Percentiles rank a stretch among this genome's conserved stretches.
Evolutionary conservation across 2,888 invertebrate species (phyloP).

Genomic region (Agrochola circellaris): DNA sequence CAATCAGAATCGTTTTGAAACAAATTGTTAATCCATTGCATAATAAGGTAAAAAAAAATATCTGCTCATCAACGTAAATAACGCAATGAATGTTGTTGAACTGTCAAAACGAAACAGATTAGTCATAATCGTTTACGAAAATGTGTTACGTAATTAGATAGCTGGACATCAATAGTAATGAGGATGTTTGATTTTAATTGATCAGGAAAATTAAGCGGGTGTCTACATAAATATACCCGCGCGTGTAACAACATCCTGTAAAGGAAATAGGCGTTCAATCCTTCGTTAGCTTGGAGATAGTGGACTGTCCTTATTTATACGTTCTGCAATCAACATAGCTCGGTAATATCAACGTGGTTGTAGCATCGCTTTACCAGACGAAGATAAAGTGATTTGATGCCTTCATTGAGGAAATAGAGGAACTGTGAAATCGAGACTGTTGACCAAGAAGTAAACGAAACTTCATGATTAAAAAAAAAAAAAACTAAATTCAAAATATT

Average conservation of each 20-base stretch:
- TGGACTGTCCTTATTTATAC: constrained; percentile 50
- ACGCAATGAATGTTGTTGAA: too few species aligned
- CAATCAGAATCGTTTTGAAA: too few species aligned
- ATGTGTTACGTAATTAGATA: too few species aligned
- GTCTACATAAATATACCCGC: constrained; percentile 27
- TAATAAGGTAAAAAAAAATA: too few species aligned
- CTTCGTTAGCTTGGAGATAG: constrained; percentile 54
- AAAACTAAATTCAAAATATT: too few species aligned
- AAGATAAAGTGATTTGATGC: constrained; percentile 30
- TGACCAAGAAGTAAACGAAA: not conserved
- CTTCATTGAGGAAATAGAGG: constrained; percentile 25
- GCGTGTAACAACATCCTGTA: constrained; percentile 41
- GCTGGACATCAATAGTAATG: not conserved
- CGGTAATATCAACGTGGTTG: constrained; percentile 25
- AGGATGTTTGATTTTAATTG: constrained; percentile 17
- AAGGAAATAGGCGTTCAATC: constrained; percentile 46
- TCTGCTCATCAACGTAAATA: too few species aligned
- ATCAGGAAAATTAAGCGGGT: constrained; percentile 34
- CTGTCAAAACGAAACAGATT: too few species aligned
- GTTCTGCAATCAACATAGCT: constrained; percentile 36
- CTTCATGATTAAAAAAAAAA: too few species aligned
- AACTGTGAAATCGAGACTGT: not conserved
- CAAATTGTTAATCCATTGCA: too few species aligned
- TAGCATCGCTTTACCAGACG: constrained; percentile 11
- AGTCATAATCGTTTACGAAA: too few species aligned